Evolutionary conservation across 2,797 vertebrate genomes (phyloP).

Genomic region (Tarsius wallacei): DNA sequence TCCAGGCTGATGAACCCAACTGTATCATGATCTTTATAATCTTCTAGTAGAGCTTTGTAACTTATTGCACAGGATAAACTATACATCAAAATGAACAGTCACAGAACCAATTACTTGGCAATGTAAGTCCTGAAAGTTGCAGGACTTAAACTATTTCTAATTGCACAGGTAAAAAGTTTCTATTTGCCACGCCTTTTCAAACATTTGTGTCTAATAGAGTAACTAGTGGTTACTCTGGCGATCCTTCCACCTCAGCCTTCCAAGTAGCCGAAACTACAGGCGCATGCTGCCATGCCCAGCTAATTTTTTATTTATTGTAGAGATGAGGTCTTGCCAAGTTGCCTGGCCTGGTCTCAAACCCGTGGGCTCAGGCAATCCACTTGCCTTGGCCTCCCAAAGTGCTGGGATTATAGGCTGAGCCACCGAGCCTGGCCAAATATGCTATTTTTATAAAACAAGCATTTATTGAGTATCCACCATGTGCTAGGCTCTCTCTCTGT

Average conservation of each 20-base stretch:
- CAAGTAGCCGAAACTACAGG: too few relatives aligned
- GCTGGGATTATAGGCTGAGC: too few relatives aligned
- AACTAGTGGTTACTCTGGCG: background rate
- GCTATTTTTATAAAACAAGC: slow-evolving; percentile 5
- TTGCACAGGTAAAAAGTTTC: background rate
- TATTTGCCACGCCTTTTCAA: background rate
- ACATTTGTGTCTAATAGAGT: background rate
- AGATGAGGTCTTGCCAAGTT: too few relatives aligned
- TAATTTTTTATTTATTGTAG: too few relatives aligned
- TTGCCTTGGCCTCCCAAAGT: too few relatives aligned
- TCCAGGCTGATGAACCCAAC: background rate
- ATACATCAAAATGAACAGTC: background rate
- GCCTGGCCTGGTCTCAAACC: too few relatives aligned
- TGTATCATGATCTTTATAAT: slow-evolving; percentile 14
- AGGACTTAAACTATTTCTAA: background rate
- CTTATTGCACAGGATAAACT: slow-evolving; percentile 13
- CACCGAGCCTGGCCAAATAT: too few relatives aligned
- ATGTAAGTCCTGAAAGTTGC: slow-evolving; percentile 29
- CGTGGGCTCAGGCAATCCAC: too few relatives aligned
- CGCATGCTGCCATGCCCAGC: too few relatives aligned
- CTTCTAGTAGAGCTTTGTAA: slow-evolving; percentile 5
- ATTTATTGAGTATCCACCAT: background rate
- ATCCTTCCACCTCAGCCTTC: too few relatives aligned
- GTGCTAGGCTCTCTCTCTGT: background rate
- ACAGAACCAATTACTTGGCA: slow-evolving; percentile 32